Evolutionary conservation across 1,140 invertebrate species (phyloP).

Genomic region (Drosophila serrata): DNA sequence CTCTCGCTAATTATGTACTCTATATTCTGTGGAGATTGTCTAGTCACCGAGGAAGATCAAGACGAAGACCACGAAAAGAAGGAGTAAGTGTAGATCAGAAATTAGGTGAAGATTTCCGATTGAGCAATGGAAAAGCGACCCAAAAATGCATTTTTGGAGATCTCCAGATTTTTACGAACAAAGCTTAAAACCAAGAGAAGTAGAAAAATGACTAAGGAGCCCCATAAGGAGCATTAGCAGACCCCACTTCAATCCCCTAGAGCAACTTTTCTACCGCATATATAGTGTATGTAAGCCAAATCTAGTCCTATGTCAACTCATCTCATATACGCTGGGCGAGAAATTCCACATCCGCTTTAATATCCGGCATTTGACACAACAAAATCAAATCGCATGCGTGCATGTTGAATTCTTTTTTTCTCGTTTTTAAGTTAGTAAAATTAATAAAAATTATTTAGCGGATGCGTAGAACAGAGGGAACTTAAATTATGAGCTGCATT

Average conservation of each 20-base stretch:
- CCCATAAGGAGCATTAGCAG: constrained; percentile 15
- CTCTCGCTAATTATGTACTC: constrained; percentile 97
- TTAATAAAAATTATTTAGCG: constrained; percentile 62
- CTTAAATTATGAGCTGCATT: constrained; percentile 26
- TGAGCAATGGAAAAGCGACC: neutral
- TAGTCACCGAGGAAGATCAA: constrained; percentile 96
- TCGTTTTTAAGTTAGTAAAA: constrained; percentile 75
- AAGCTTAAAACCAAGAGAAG: constrained; percentile 15
- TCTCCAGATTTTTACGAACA: constrained; percentile 8
- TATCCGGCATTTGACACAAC: constrained; percentile 36
- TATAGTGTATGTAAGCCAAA: constrained; percentile 39
- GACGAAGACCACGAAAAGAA: constrained; percentile 86
- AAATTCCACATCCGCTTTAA: constrained; percentile 22
- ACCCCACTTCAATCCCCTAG: constrained; percentile 23
- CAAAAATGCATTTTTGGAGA: constrained; percentile 10
- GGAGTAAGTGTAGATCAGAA: constrained; percentile 73
- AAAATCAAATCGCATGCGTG: constrained; percentile 15
- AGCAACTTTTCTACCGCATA: constrained; percentile 53
- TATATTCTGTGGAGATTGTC: constrained; percentile 96
- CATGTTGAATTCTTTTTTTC: constrained; percentile 23
- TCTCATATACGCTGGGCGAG: constrained; percentile 22
- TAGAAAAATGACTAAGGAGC: constrained; percentile 1
- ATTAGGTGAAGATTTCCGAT: neutral
- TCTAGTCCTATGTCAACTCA: constrained; percentile 42
- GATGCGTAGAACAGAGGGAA: constrained; percentile 20